phyloP scores from a whole-genome alignment of 2,113 vertebrate species.

The Apteryx mantelli region DNA sequence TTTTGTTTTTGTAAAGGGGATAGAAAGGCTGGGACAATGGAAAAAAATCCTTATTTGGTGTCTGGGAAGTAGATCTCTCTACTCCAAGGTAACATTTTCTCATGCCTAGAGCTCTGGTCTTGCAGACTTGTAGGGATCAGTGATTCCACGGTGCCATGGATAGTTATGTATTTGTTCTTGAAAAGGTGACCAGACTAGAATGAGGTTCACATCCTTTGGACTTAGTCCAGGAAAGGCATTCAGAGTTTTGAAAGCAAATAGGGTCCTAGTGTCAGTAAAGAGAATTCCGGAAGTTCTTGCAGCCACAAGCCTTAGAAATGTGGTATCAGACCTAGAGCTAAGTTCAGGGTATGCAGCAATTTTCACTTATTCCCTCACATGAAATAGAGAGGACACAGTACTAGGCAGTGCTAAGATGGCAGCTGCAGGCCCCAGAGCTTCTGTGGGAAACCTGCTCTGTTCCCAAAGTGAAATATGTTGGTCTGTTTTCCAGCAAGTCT shows the following conservation, averaged over 20 bases:
- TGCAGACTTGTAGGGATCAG: background rate
- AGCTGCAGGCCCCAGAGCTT: background rate
- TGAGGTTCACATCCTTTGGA: background rate
- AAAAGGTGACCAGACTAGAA: background rate
- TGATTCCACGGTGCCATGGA: background rate
- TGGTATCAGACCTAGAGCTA: background rate
- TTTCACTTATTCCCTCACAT: background rate
- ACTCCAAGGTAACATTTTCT: background rate
- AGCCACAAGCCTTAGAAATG: background rate
- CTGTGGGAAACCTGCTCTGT: background rate
- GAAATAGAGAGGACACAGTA: background rate
- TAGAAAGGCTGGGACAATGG: background rate
- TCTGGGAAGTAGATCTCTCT: background rate
- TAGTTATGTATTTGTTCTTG: background rate
- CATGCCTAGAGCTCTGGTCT: background rate
- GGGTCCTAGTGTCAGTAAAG: background rate
- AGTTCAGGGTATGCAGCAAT: background rate
- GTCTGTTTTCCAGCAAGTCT: background rate
- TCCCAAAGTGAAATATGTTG: background rate
- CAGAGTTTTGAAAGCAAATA: background rate
- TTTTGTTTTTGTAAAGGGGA: conserved; percentile 52
- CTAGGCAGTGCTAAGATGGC: background rate
- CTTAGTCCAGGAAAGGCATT: background rate
- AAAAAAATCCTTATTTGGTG: background rate
- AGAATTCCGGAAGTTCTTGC: background rate